Conservation (phyloP, 2,113 vertebrate genomes). For the Calidris pygmaea region DNA sequence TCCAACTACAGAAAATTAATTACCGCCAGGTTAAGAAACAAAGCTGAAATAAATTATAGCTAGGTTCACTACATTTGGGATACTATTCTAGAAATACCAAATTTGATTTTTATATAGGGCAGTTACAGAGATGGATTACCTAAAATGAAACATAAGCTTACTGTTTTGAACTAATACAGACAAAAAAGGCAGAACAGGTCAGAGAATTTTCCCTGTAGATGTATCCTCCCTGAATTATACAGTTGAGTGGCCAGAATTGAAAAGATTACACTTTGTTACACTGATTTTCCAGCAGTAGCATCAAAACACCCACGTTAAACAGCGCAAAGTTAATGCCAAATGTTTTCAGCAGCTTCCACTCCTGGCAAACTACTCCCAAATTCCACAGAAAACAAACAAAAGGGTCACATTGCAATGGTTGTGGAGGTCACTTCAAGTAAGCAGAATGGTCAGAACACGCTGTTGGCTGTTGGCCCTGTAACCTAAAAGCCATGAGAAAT, state of each 20-base stretch:
- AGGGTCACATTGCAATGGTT: not conserved
- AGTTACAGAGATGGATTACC: not conserved
- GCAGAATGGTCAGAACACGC: not conserved
- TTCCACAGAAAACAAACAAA: not conserved
- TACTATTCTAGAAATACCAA: not conserved
- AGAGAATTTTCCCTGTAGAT: not conserved
- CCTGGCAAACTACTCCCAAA: not conserved
- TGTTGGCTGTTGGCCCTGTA: not conserved
- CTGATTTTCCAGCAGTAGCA: not conserved
- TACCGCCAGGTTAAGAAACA: not conserved
- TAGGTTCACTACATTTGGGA: not conserved
- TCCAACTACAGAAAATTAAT: not conserved
- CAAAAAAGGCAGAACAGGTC: not conserved
- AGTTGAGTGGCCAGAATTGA: not conserved
- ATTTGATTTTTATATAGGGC: not conserved
- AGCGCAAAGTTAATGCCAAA: not conserved
- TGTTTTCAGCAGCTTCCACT: not conserved
- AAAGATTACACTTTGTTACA: not conserved
- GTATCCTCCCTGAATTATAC: not conserved
- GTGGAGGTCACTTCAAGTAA: not conserved
- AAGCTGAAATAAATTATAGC: not conserved
- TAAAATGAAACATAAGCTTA: not conserved
- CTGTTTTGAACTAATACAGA: not conserved
- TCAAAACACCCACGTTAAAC: not conserved
- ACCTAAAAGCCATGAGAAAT: not conserved